phyloP scores from a whole-genome alignment of 2,888 invertebrate genomes.

The Leucophora obtusa region DNA sequence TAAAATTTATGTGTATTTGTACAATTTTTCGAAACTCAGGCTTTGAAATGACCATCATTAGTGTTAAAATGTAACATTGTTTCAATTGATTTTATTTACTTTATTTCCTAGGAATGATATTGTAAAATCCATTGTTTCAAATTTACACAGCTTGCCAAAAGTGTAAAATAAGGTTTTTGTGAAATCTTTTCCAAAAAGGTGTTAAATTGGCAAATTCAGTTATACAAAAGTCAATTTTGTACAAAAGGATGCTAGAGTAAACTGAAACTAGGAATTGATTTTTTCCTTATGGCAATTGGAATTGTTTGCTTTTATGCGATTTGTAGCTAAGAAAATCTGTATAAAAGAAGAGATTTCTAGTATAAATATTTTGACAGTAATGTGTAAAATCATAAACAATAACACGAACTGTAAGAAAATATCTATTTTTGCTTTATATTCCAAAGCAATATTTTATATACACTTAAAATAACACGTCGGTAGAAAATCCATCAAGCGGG shows the following conservation, averaged over 20 bases:
- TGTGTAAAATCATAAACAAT: neutral
- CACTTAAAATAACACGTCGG: too few species aligned
- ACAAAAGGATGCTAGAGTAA: neutral
- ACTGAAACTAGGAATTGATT: neutral
- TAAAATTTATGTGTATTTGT: constrained; percentile 18
- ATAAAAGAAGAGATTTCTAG: neutral
- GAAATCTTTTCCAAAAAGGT: constrained; percentile 41
- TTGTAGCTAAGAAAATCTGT: neutral
- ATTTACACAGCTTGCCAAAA: constrained; percentile 62
- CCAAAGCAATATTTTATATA: too few species aligned
- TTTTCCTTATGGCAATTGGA: neutral
- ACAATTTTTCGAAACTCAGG: constrained; percentile 21
- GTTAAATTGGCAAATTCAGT: constrained; percentile 58
- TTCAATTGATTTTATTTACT: constrained; percentile 18
- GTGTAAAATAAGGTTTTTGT: constrained; percentile 15
- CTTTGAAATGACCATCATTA: constrained; percentile 51
- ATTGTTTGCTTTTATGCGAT: too few species aligned
- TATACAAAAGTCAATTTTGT: constrained; percentile 22
- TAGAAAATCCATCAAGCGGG: too few species aligned
- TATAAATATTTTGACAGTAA: neutral
- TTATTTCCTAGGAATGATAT: constrained; percentile 46
- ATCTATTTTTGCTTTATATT: too few species aligned
- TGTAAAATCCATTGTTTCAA: constrained; percentile 53
- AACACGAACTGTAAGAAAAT: too few species aligned
- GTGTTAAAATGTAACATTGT: constrained; percentile 57